phyloP scores from a whole-genome alignment of 2,797 vertebrate species.

The Poecilia wingei region DNA sequence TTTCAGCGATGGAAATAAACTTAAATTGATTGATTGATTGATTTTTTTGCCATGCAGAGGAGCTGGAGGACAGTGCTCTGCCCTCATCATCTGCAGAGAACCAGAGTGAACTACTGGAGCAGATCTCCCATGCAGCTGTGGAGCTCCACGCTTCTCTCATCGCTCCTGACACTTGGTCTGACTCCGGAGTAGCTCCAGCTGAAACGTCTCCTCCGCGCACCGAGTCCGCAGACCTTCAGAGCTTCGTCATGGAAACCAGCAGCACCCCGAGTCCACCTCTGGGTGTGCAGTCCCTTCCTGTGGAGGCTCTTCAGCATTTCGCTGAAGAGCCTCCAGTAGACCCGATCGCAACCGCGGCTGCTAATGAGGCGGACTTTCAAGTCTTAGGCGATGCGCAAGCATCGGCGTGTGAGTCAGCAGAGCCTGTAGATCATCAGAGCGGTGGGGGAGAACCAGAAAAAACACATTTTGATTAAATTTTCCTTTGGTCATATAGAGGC shows the following conservation, averaged over 20 bases:
- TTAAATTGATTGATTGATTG: not conserved
- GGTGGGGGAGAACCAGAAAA: slow-evolving; percentile 31
- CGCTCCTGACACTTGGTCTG: slow-evolving; percentile 29
- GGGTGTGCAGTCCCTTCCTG: slow-evolving; percentile 2
- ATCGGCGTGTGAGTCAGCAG: slow-evolving; percentile 31
- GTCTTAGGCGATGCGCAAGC: slow-evolving; percentile 12
- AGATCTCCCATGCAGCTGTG: slow-evolving; percentile 36
- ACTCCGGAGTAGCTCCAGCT: slow-evolving; percentile 33
- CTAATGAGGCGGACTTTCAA: slow-evolving; percentile 10
- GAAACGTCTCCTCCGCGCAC: slow-evolving; percentile 34
- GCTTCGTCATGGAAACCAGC: slow-evolving; percentile 24
- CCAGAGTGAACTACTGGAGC: slow-evolving; percentile 46
- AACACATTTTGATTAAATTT: slow-evolving; percentile 44
- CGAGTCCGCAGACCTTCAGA: slow-evolving; percentile 39
- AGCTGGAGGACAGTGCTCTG: slow-evolving; percentile 64
- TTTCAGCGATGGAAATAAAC: not conserved
- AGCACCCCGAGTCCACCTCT: slow-evolving; percentile 30
- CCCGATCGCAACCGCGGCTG: slow-evolving; percentile 28
- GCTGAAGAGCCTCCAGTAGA: slow-evolving; percentile 35
- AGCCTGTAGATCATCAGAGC: slow-evolving; percentile 32
- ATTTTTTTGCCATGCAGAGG: slow-evolving; percentile 58
- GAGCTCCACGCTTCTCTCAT: slow-evolving; percentile 53
- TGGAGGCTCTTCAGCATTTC: slow-evolving; percentile 26
- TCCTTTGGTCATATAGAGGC: slow-evolving; percentile 17
- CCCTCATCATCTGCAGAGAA: slow-evolving; percentile 33